These are phyloP conservation scores for Spea multiplicata DNA, from an alignment of 2,113 vertebrate species.

Conservation along the genomic window DNA sequence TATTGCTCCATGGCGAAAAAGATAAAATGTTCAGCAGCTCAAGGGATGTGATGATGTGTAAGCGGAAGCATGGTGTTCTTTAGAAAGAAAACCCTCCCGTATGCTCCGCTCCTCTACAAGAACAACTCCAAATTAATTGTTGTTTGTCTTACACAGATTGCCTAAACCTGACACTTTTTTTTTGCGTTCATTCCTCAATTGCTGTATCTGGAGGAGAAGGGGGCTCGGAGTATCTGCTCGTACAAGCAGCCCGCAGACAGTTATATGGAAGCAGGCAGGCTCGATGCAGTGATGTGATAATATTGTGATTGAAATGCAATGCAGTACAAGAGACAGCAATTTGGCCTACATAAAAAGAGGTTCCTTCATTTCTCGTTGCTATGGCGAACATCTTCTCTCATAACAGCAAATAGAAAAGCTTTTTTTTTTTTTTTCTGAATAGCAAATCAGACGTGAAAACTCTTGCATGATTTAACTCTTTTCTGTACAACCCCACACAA, in stretches of 20 bases:
- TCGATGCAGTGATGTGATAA: constrained; percentile 44
- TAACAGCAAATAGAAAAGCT: constrained; percentile 41
- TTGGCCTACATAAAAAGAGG: constrained; percentile 49
- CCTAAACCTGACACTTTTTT: constrained; percentile 32
- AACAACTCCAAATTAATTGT: constrained; percentile 35
- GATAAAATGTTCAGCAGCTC: too few relatives aligned
- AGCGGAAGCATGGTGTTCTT: background rate
- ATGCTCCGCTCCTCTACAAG: constrained; percentile 12
- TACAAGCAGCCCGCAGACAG: constrained; percentile 26
- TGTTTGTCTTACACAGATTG: constrained; percentile 41
- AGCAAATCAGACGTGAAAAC: constrained; percentile 45
- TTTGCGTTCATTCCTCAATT: constrained; percentile 19
- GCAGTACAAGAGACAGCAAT: constrained; percentile 45
- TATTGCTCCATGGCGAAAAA: too few relatives aligned
- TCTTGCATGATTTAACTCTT: constrained; percentile 37
- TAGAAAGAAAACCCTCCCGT: background rate
- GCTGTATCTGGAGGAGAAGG: constrained; percentile 13
- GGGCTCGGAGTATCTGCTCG: constrained; percentile 17
- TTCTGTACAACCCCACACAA: background rate
- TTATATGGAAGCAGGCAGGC: constrained; percentile 35
- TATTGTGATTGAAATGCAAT: constrained; percentile 49
- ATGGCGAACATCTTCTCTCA: constrained; percentile 47
- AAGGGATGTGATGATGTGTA: too few relatives aligned
- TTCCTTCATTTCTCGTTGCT: constrained; percentile 47
- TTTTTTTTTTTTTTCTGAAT: constrained; percentile 32